Evolutionary conservation across 2,888 invertebrate species (phyloP).

Genomic region (Eumerus sabulonum): DNA sequence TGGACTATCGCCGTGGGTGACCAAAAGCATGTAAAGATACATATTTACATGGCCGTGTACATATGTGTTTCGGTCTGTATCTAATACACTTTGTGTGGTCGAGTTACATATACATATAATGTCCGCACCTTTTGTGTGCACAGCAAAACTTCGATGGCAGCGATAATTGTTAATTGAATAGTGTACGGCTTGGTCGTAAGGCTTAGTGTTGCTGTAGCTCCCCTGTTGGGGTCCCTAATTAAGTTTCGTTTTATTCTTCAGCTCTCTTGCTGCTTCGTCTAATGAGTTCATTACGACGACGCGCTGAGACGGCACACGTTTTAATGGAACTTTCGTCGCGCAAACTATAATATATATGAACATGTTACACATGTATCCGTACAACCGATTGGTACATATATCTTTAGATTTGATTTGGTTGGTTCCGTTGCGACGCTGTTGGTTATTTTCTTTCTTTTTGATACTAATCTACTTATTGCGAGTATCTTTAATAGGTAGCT

Average conservation of each 20-base stretch:
- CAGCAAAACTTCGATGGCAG: conserved; percentile 37
- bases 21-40: too few relatives aligned
- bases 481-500: background rate
- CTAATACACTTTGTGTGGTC: background rate
- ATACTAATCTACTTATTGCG: background rate
- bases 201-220: too few relatives aligned
- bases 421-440: background rate
- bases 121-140: conserved; percentile 47
- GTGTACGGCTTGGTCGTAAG: conserved; percentile 4
- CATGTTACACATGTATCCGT: conserved; percentile 4
- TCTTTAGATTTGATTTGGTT: background rate
- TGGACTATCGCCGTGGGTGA: too few relatives aligned
- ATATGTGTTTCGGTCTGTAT: too few relatives aligned
- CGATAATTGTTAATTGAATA: conserved; percentile 62
- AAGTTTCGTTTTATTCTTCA: conserved; percentile 48
- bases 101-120: conserved; percentile 2
- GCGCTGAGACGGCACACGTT: conserved; percentile 28
- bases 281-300: conserved; percentile 60
- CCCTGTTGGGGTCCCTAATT: conserved; percentile 46
- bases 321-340: conserved; percentile 53
- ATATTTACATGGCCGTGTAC: too few relatives aligned
- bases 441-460: background rate
- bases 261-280: conserved; percentile 25
- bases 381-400: background rate
- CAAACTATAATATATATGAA: too few relatives aligned